Evolutionary conservation across 2,888 invertebrate species (phyloP), one percentile per base, ranked within the genome.

Genomic region (Melinaea marsaeus): DNA sequence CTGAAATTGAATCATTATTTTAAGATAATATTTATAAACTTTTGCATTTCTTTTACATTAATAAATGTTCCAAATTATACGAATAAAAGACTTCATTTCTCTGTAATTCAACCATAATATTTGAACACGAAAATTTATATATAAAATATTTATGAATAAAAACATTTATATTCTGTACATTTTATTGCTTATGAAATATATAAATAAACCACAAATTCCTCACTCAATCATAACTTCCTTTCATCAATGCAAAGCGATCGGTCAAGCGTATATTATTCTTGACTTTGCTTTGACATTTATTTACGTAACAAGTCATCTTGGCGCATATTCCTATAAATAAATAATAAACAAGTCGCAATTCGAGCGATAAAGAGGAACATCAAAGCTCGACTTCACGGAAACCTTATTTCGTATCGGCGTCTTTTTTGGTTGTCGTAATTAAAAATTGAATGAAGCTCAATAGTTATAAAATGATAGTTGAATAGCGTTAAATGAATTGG

Each of bases 401-500:
- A 76, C 78, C 78, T 71, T 78, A 68, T 75, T 74, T 73, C 72
- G 77, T 76, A 34, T 7, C 2, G 37, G 48, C 13, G 33, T 51
- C 7, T 57, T 58, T 66, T 64, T 55, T 57, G 3, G n/a, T 7
- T n/a, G 13, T 33, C 32, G 32, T 85, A 86, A 86, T 86, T 86
- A 85, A 86, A 86, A 84, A 84, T 76, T 83, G 79, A 84, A 84
- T 81, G 76, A 79, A 75, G 69, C 78, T 78, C 83, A 85, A 86
- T 81, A 84, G 84, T 83, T 80, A 86, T 83, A 89, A 88, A 88
- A 86, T 88, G 83, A 84, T 83, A 79, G 73, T 80, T 89, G 88
- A 90, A 90, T 89, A 76, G 87, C 78, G 79, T 83, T 85, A 88
- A 90, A 90, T 88, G 88, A 90, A 88, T 86, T 84, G 78, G 81